These are phyloP conservation scores for Laspeyria flexula DNA, from an alignment of 2,888 invertebrate species.

Conservation along the genomic window DNA sequence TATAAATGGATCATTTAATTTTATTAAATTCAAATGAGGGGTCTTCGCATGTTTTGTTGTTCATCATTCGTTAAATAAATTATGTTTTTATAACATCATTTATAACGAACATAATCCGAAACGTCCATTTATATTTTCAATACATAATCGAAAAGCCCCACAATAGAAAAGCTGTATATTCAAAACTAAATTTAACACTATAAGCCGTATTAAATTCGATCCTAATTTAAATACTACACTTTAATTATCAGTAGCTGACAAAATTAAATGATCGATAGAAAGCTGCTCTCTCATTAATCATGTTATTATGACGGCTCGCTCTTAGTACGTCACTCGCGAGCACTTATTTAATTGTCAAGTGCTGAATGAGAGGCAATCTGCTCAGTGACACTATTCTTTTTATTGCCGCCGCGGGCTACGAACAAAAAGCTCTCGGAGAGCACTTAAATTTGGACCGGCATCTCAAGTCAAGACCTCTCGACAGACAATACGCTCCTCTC, in stretches of 20 bases:
- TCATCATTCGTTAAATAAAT: conserved; percentile 60
- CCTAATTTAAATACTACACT: conserved; percentile 68
- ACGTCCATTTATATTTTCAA: conserved; percentile 20
- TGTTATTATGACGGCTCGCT: conserved; percentile 76
- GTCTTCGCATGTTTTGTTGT: conserved; percentile 66
- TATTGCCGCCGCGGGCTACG: conserved; percentile 74
- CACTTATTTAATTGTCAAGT: conserved; percentile 84
- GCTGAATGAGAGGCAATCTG: conserved; percentile 83
- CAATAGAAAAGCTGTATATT: conserved; percentile 23
- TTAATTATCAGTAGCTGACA: conserved; percentile 82
- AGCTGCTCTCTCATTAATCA: conserved; percentile 76
- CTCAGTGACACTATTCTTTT: conserved; percentile 84
- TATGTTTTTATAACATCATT: conserved; percentile 45
- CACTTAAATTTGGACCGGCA: conserved; percentile 77
- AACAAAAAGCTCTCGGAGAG: conserved; percentile 79
- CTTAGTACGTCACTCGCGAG: conserved; percentile 73
- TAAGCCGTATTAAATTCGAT: conserved; percentile 53
- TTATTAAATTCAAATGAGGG: conserved; percentile 85
- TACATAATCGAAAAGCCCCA: conserved; percentile 6
- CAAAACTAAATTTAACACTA: conserved; percentile 42
- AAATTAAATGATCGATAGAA: conserved; percentile 80
- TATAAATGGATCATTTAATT: conserved; percentile 86
- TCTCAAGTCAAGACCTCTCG: conserved; percentile 68
- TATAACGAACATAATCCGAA: conserved; percentile 28
- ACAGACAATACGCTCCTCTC: conserved; percentile 70